Percentiles rank a stretch among this genome's conserved stretches.
phyloP scores from a whole-genome alignment of 2,113 vertebrate genomes.

The Chauna torquata region DNA sequence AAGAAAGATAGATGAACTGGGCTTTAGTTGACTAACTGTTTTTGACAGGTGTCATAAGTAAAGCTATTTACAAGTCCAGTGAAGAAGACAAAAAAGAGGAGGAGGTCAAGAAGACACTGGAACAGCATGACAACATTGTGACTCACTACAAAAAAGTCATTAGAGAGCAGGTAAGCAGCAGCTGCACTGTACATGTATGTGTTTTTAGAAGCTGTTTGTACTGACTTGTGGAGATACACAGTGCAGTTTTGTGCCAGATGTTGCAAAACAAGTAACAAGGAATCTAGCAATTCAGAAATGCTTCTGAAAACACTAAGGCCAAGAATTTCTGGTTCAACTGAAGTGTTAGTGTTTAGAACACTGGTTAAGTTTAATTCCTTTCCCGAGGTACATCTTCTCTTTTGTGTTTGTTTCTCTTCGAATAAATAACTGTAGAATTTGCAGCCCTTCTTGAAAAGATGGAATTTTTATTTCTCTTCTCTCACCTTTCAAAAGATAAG shows the following conservation, averaged over 20 bases:
- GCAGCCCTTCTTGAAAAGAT: background rate
- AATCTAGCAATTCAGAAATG: background rate
- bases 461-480: background rate
- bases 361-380: background rate
- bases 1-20: background rate
- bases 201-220: background rate
- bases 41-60: slow-evolving; percentile 90
- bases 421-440: too few relatives aligned
- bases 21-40: background rate
- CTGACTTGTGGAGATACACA: accelerated
- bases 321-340: background rate
- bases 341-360: background rate
- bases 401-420: background rate
- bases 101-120: slow-evolving; percentile 96
- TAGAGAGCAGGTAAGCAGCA: slow-evolving; percentile 87
- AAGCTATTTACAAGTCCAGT: slow-evolving; percentile 96
- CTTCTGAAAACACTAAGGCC: background rate
- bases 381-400: too few relatives aligned
- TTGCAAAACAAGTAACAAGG: background rate
- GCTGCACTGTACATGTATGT: accelerated
- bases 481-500: background rate
- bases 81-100: slow-evolving; percentile 98
- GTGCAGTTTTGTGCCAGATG: accelerated
- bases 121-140: slow-evolving; percentile 97
- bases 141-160: slow-evolving; percentile 98